These are phyloP conservation scores for Heteromormyrus szaboi DNA, from an alignment of 2,797 vertebrate species.

Conservation along the genomic window DNA sequence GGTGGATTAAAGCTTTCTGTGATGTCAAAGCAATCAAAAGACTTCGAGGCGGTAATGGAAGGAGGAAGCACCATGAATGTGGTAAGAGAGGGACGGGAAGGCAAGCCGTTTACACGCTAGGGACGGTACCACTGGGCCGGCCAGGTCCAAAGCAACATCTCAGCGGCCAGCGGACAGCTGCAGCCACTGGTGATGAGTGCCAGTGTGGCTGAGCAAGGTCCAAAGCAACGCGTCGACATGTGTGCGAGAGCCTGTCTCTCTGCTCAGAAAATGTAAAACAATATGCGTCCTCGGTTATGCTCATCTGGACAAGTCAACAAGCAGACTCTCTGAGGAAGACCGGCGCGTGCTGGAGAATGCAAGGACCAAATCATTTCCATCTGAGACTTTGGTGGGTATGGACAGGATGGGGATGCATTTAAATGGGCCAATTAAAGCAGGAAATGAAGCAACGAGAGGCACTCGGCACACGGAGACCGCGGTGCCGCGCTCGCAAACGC, in stretches of 20 bases:
- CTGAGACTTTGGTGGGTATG: conserved; percentile 62
- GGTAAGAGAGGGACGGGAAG: not conserved
- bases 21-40: not conserved
- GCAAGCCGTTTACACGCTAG: not conserved
- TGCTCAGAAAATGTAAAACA: conserved; percentile 41
- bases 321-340: conserved; percentile 43
- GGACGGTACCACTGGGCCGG: not conserved
- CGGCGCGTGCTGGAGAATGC: conserved; percentile 58
- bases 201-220: not conserved
- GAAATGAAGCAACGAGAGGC: conserved; percentile 62
- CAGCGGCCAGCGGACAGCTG: not conserved
- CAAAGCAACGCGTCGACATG: not conserved
- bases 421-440: conserved; percentile 73
- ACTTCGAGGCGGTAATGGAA: not conserved
- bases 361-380: conserved; percentile 67
- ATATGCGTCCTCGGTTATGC: conserved; percentile 50
- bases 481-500: conserved; percentile 42
- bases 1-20: not conserved
- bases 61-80: not conserved
- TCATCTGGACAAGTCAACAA: conserved; percentile 45
- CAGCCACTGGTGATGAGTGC: not conserved
- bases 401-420: conserved; percentile 71
- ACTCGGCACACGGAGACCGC: conserved; percentile 46
- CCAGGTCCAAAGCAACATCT: not conserved
- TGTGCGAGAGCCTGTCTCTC: not conserved